These are phyloP conservation scores for Neotragus pygmaeus DNA, from an alignment of 2,113 vertebrate species.

Conservation along the genomic window DNA sequence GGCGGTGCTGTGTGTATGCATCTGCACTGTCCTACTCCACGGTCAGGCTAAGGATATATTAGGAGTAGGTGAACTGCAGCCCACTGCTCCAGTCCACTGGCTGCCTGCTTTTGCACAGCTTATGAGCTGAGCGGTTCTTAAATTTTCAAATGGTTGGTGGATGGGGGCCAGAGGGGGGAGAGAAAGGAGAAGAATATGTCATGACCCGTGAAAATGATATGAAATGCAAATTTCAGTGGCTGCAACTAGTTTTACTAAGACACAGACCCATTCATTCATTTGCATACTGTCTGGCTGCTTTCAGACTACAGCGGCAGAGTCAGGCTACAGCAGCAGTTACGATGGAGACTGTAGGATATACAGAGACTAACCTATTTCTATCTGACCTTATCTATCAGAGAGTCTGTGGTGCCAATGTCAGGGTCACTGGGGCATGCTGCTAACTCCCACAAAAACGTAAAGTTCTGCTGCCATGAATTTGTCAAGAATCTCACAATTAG, in stretches of 20 bases:
- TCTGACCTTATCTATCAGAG: neutral
- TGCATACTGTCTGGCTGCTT: neutral
- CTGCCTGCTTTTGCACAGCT: neutral
- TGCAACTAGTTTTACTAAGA: neutral
- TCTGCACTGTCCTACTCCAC: fast-evolving
- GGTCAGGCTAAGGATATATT: neutral
- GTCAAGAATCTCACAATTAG: neutral
- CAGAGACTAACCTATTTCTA: neutral
- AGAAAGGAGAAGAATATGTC: neutral
- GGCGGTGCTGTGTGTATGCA: fast-evolving
- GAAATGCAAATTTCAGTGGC: neutral
- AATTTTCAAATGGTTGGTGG: neutral
- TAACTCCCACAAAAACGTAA: fast-evolving
- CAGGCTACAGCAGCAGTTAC: neutral
- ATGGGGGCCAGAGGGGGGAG: fast-evolving
- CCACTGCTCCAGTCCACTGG: fast-evolving
- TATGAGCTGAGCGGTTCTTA: neutral
- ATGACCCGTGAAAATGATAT: neutral
- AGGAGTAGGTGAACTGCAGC: neutral
- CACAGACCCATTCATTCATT: fast-evolving
- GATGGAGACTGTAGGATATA: fast-evolving
- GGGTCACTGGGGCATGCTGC: neutral
- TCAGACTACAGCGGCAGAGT: fast-evolving
- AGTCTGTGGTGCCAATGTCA: neutral
- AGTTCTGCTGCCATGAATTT: neutral